Percentiles rank a stretch among this genome's conserved stretches.
Conservation (phyloP, 1,140 invertebrate genomes). For the Drosophila subobscura region DNA sequence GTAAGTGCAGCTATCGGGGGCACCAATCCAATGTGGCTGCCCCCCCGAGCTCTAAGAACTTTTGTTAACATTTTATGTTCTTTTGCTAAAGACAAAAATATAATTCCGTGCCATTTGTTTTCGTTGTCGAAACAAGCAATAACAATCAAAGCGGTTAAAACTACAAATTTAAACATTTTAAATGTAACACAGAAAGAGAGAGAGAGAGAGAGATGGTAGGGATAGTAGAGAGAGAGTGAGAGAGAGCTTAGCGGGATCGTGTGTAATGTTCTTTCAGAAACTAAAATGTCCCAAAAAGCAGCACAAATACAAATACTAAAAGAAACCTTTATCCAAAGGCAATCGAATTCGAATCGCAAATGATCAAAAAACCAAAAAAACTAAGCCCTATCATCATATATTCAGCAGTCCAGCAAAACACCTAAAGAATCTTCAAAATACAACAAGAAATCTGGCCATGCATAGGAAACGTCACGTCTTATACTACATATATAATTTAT, state of each 20-base stretch:
- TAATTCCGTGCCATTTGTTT: conserved; percentile 82
- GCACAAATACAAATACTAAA: conserved; percentile 40
- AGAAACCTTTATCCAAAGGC: conserved; percentile 70
- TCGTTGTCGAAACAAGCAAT: conserved; percentile 71
- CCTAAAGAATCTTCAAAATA: conserved; percentile 77
- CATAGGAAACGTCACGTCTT: conserved; percentile 59
- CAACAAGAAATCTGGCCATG: conserved; percentile 73
- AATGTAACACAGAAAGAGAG: conserved; percentile 55
- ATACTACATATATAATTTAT: conserved; percentile 56
- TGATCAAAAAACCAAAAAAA: conserved; percentile 75
- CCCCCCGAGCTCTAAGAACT: conserved; percentile 36
- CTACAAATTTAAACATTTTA: conserved; percentile 64
- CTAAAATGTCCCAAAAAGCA: conserved; percentile 26
- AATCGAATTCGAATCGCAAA: conserved; percentile 81
- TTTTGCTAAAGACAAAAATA: conserved; percentile 51
- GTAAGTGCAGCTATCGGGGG: conserved; percentile 66
- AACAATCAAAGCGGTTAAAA: conserved; percentile 77
- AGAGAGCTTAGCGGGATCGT: conserved; percentile 49
- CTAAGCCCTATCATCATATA: conserved; percentile 36
- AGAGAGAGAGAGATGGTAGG: not conserved
- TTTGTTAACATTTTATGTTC: conserved; percentile 73
- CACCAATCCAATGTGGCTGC: conserved; percentile 18
- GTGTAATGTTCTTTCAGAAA: conserved; percentile 67
- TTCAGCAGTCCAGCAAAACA: conserved; percentile 49
- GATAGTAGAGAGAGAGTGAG: conserved; percentile 15